A percentile compares a stretch with the other conserved stretches of the same genome.
Conservation (phyloP, 2,113 vertebrate genomes). For the Azemiops feae region DNA sequence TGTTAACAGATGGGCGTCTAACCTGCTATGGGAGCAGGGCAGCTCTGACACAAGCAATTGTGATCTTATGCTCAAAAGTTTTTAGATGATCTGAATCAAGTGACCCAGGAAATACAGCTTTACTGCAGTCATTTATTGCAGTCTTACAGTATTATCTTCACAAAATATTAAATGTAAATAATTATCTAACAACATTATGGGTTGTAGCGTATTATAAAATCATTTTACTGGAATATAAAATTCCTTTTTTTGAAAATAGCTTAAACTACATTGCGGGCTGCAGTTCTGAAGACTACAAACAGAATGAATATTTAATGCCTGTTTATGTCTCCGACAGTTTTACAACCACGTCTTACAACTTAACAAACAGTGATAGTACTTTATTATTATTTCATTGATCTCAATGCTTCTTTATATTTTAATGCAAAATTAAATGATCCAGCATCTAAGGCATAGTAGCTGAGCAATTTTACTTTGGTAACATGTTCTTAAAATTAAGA, state of each 20-base stretch:
- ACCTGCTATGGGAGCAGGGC: not conserved
- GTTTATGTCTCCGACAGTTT: not conserved
- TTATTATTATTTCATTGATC: not conserved
- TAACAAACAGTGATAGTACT: not conserved
- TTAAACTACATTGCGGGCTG: not conserved
- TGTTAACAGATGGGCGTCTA: too few species aligned
- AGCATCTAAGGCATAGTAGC: not conserved
- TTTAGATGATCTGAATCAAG: not conserved
- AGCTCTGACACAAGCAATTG: not conserved
- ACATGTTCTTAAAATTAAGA: not conserved
- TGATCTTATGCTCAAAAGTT: not conserved
- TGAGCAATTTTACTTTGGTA: not conserved
- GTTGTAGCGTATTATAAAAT: not conserved
- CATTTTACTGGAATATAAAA: not conserved
- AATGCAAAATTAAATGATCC: not conserved
- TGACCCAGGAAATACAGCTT: not conserved
- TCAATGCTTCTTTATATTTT: not conserved
- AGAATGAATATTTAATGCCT: not conserved
- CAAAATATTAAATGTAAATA: not conserved
- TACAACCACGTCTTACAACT: not conserved
- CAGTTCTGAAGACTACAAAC: not conserved
- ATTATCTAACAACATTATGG: not conserved
- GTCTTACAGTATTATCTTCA: not conserved
- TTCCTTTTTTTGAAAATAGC: not conserved
- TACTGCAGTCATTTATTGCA: not conserved